These are phyloP conservation scores for Latheticus oryzae DNA, from an alignment of 2,888 invertebrate genomes.

Conservation along the genomic window DNA sequence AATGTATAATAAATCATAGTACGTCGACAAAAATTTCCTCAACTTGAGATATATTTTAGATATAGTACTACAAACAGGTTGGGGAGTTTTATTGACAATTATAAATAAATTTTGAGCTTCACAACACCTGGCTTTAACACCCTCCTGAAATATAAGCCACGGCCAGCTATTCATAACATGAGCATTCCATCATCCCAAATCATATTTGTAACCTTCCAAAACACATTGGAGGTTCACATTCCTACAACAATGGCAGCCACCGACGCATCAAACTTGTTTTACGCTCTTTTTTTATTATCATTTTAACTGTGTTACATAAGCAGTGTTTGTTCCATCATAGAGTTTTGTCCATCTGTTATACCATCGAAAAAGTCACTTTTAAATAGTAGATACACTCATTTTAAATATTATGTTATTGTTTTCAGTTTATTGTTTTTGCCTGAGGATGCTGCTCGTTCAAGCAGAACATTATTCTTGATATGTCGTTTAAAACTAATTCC, in stretches of 20 bases:
- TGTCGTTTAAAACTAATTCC: slow-evolving; percentile 19
- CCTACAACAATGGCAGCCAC: slow-evolving; percentile 53
- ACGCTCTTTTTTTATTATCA: background rate
- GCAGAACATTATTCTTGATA: slow-evolving; percentile 5
- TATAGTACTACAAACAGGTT: slow-evolving; percentile 22
- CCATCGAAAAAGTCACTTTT: no score
- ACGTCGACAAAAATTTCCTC: slow-evolving; percentile 1
- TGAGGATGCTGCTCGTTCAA: slow-evolving; percentile 6
- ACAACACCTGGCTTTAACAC: slow-evolving; percentile 43
- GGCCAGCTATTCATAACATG: slow-evolving; percentile 58
- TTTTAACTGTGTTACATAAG: slow-evolving; percentile 10
- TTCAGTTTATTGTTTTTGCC: slow-evolving; percentile 9
- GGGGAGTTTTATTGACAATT: slow-evolving; percentile 38
- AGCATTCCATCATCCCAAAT: slow-evolving; percentile 61
- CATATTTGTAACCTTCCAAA: slow-evolving; percentile 61
- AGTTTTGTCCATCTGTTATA: no score
- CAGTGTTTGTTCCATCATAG: no score
- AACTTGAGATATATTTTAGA: slow-evolving; percentile 12
- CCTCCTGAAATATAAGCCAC: slow-evolving; percentile 57
- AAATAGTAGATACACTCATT: no score
- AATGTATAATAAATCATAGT: background rate
- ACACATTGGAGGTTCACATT: slow-evolving; percentile 60
- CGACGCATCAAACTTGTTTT: slow-evolving; percentile 17
- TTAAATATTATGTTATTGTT: no score
- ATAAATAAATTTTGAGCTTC: slow-evolving; percentile 38